phyloP scores from a whole-genome alignment of 2,888 invertebrate genomes.

The Crepidodera aurea region DNA sequence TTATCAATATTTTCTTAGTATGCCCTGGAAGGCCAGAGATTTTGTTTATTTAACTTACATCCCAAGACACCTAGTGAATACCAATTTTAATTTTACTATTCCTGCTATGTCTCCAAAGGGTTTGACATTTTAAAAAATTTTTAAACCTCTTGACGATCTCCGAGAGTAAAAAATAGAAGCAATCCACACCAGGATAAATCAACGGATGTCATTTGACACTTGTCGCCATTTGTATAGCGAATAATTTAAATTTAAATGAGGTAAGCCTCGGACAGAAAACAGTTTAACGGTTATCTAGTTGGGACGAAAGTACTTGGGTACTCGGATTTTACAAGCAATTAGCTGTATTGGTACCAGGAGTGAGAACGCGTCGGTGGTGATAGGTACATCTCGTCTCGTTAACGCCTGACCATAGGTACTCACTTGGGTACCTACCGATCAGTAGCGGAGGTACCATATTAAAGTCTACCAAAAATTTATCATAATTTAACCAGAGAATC shows the following conservation, averaged over 20 bases:
- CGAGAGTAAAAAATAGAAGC: too few relatives aligned
- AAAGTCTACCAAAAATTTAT: too few relatives aligned
- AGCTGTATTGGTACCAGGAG: constrained; percentile 17
- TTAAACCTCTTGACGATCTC: too few relatives aligned
- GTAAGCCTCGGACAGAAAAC: neutral
- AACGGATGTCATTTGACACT: neutral
- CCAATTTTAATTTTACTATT: too few relatives aligned
- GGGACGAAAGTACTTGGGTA: constrained; percentile 6
- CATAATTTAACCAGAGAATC: too few relatives aligned
- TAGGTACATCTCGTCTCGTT: constrained; percentile 26
- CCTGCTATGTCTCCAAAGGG: too few relatives aligned
- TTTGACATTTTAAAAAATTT: too few relatives aligned
- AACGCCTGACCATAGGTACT: constrained; percentile 11
- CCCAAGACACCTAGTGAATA: too few relatives aligned
- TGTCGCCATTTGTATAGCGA: constrained; percentile 15
- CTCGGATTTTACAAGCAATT: constrained; percentile 23
- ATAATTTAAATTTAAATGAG: constrained; percentile 20
- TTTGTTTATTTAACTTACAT: too few relatives aligned
- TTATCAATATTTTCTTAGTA: too few relatives aligned
- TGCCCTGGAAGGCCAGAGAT: too few relatives aligned
- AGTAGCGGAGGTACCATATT: constrained; percentile 3
- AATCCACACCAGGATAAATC: neutral
- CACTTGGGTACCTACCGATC: constrained; percentile 5
- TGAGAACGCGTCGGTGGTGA: constrained; percentile 25
- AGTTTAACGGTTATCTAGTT: constrained; percentile 12